A percentile compares a stretch with the other conserved stretches of the same genome.
These are phyloP conservation scores for Conopomorpha cramerella DNA, from an alignment of 1,140 invertebrate genomes.

Conservation along the genomic window DNA sequence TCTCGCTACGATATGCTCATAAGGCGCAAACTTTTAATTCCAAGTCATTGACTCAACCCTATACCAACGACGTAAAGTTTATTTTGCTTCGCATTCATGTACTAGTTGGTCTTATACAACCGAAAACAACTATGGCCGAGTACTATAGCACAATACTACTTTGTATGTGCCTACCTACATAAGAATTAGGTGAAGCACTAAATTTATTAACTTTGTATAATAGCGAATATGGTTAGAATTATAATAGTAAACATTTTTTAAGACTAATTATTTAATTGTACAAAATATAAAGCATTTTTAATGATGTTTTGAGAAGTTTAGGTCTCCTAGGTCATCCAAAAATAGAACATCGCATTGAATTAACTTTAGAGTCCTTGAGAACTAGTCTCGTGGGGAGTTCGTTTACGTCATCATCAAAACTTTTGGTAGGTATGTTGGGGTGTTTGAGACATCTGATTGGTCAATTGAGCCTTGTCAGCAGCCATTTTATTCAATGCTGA, in stretches of 20 bases:
- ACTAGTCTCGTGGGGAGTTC: constrained; percentile 58
- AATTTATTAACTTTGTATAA: background rate
- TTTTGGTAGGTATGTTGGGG: constrained; percentile 55
- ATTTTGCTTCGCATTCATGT: background rate
- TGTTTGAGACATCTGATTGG: constrained; percentile 40
- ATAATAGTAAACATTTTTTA: background rate
- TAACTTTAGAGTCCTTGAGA: constrained; percentile 60
- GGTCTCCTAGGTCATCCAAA: too few species aligned
- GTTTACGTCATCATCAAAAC: constrained; percentile 42
- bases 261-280: background rate
- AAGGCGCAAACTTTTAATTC: constrained; percentile 14
- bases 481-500: constrained; percentile 61
- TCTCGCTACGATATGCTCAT: constrained; percentile 26
- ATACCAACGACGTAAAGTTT: constrained; percentile 12
- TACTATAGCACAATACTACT: constrained; percentile 45
- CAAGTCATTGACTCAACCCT: constrained; percentile 6
- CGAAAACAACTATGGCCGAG: constrained; percentile 15
- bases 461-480: constrained; percentile 50
- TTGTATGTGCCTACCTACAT: background rate
- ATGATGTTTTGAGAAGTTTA: too few species aligned
- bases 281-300: background rate
- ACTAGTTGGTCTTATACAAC: constrained; percentile 6
- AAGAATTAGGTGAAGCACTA: background rate
- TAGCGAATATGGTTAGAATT: background rate
- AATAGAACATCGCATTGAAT: constrained; percentile 28